Evolutionary conservation across 2,888 invertebrate species (phyloP).

Genomic region (Dynastes maya): DNA sequence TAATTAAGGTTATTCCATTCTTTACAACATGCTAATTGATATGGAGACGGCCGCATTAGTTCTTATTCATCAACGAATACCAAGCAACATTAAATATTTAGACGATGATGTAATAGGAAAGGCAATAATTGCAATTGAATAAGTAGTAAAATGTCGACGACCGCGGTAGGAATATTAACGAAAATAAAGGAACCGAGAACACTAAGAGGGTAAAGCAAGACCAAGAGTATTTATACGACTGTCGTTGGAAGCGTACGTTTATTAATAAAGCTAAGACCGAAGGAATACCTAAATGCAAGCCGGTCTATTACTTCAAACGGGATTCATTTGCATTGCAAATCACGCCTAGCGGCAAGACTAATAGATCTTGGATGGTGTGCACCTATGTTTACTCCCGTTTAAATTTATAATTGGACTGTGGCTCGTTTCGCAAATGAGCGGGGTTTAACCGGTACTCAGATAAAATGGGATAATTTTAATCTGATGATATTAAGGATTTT

Average conservation of each 20-base stretch:
- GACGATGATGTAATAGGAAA: constrained; percentile 31
- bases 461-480: background rate
- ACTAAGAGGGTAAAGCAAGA: background rate
- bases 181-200: background rate
- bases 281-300: constrained; percentile 30
- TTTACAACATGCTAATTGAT: constrained; percentile 20
- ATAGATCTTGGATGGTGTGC: constrained; percentile 26
- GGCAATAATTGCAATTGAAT: constrained; percentile 18
- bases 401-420: constrained; percentile 31
- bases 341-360: constrained; percentile 1
- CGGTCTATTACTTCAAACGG: constrained; percentile 32
- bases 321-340: constrained; percentile 27
- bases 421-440: constrained; percentile 1
- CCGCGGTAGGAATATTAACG: constrained; percentile 15
- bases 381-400: constrained; percentile 29
- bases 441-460: background rate
- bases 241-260: background rate
- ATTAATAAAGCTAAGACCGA: constrained; percentile 26
- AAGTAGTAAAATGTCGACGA: background rate
- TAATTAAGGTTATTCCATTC: background rate
- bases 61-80: constrained; percentile 10
- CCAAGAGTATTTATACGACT: constrained; percentile 13
- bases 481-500: background rate
- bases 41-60: constrained; percentile 6
- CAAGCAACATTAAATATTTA: constrained; percentile 4